A percentile compares a stretch with the other conserved stretches of the same genome.
These are phyloP conservation scores for Apeira syringaria DNA, from an alignment of 2,888 invertebrate genomes.

Conservation along the genomic window DNA sequence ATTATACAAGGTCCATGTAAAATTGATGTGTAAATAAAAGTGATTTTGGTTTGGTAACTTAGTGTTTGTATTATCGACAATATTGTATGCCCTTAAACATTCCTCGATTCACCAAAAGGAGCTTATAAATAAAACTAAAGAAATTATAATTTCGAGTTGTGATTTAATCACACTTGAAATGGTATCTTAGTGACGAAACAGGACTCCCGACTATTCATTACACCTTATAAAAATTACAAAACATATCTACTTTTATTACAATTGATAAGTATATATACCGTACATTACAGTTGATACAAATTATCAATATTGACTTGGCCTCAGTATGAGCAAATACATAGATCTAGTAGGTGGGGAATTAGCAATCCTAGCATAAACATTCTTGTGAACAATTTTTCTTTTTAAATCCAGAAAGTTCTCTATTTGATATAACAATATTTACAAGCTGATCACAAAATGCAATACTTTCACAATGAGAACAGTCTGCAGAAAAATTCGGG, in stretches of 20 bases:
- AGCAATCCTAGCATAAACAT: neutral
- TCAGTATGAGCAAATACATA: slow-evolving; percentile 11
- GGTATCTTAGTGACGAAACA: slow-evolving; percentile 44
- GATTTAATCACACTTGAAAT: slow-evolving; percentile 76
- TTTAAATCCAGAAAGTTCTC: no score
- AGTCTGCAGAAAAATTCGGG: neutral
- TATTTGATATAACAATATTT: no score
- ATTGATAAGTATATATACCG: slow-evolving; percentile 26
- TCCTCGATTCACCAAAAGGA: neutral
- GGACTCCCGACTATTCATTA: slow-evolving; percentile 33
- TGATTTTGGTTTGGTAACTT: slow-evolving; percentile 78
- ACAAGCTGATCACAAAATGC: no score
- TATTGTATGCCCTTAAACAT: neutral
- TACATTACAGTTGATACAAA: slow-evolving; percentile 20
- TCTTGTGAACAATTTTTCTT: no score
- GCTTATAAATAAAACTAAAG: slow-evolving; percentile 41
- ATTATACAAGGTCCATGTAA: slow-evolving; percentile 76
- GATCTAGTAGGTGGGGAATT: slow-evolving; percentile 4
- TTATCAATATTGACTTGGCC: slow-evolving; percentile 21
- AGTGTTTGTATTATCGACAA: slow-evolving; percentile 22
- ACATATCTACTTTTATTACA: slow-evolving; percentile 26
- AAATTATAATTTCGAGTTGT: slow-evolving; percentile 49
- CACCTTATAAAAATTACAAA: slow-evolving; percentile 37
- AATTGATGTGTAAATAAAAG: slow-evolving; percentile 79
- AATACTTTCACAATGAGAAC: no score